A percentile compares a stretch with the other conserved stretches of the same genome.
These are phyloP conservation scores for Microchirus variegatus DNA, from an alignment of 2,797 vertebrate genomes.

Conservation along the genomic window DNA sequence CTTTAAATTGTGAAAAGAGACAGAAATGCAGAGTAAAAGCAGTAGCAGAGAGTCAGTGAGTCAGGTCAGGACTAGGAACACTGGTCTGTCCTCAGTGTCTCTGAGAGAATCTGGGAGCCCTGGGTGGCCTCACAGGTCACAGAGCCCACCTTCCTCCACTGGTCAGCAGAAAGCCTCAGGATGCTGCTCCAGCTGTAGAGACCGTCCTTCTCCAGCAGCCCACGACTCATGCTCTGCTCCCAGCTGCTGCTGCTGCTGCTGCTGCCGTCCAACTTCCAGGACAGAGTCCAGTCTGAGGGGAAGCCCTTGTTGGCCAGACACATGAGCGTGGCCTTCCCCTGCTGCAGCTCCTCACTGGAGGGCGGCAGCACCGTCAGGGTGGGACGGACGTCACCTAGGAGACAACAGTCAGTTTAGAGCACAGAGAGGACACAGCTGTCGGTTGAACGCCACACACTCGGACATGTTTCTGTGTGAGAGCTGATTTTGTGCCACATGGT, in stretches of 20 bases:
- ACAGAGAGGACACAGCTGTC: too few species aligned
- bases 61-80: conserved; percentile 19
- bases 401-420: neutral
- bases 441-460: neutral
- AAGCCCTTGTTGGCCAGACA: conserved; percentile 65
- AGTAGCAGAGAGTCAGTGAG: conserved; percentile 10
- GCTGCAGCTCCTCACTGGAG: conserved; percentile 36
- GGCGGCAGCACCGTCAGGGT: conserved; percentile 49
- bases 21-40: conserved; percentile 8
- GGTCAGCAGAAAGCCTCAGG: conserved; percentile 28
- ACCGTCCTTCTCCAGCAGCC: conserved; percentile 40
- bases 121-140: conserved; percentile 20
- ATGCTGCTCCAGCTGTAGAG: conserved; percentile 56
- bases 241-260: conserved; percentile 28
- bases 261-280: conserved; percentile 53
- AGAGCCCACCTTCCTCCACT: conserved; percentile 5
- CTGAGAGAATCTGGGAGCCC: conserved; percentile 10
- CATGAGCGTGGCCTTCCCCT: conserved; percentile 44
- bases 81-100: conserved; percentile 8
- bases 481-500: too few species aligned
- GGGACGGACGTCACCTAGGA: conserved; percentile 30
- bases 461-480: too few species aligned
- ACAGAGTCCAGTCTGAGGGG: conserved; percentile 59
- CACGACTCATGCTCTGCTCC: conserved; percentile 28
- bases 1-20: neutral